These are phyloP conservation scores for Orchestia grillus DNA, from an alignment of 1,140 invertebrate genomes.

Conservation along the genomic window DNA sequence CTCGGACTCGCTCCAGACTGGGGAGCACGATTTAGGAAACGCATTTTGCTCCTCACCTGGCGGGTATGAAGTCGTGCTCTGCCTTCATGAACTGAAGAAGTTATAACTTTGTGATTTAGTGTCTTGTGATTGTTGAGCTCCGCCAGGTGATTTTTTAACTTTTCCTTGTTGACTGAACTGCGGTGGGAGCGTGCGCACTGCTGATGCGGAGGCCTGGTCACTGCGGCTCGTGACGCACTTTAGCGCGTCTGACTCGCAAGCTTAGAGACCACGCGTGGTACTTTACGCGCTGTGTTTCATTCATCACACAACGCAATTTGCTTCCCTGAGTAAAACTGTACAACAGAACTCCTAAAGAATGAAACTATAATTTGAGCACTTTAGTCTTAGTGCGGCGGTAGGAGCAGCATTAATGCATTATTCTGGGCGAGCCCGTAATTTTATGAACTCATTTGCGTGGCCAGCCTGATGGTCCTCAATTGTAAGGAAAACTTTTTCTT, in stretches of 20 bases:
- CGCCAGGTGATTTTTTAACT: too few species aligned
- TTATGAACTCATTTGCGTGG: not conserved
- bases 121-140: too few species aligned
- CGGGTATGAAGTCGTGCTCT: too few species aligned
- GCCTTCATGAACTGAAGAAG: too few species aligned
- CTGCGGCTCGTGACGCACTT: too few species aligned
- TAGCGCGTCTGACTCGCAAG: not conserved
- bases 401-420: not conserved
- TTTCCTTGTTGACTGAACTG: too few species aligned
- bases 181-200: too few species aligned
- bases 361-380: not conserved
- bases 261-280: not conserved
- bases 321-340: not conserved
- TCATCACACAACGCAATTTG: not conserved
- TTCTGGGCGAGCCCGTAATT: not conserved
- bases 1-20: too few species aligned
- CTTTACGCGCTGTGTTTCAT: not conserved
- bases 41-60: too few species aligned
- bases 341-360: not conserved
- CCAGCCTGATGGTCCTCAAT: not conserved
- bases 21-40: too few species aligned
- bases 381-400: not conserved
- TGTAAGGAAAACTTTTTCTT: slow-evolving; percentile 3
- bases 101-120: too few species aligned
- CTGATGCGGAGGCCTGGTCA: too few species aligned